These are phyloP conservation scores for Apamea crenata DNA, from an alignment of 2,888 invertebrate species.

Conservation along the genomic window DNA sequence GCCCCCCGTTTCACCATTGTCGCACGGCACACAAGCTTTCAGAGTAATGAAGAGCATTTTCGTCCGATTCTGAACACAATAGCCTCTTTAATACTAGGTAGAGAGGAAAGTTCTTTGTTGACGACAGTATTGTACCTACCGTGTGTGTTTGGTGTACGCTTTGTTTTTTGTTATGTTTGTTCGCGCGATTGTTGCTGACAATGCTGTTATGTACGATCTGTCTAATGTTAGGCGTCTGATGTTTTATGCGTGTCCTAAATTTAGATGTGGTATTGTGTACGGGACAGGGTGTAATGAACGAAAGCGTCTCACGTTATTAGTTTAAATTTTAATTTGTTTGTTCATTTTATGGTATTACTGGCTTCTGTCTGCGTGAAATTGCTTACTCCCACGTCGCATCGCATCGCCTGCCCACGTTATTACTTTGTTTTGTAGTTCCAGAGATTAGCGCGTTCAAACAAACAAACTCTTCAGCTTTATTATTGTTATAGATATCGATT, in stretches of 20 bases:
- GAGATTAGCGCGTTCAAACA: too few relatives aligned
- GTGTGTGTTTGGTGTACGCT: conserved; percentile 84
- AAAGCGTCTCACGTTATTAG: not conserved
- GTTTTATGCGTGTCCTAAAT: conserved; percentile 60
- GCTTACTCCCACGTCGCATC: not conserved
- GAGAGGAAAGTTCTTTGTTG: conserved; percentile 89
- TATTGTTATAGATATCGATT: too few relatives aligned
- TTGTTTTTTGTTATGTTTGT: conserved; percentile 83
- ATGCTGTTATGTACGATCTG: conserved; percentile 74
- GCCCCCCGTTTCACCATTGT: conserved; percentile 84
- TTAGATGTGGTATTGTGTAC: conserved; percentile 27
- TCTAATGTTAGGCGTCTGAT: conserved; percentile 71
- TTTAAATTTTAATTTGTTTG: not conserved
- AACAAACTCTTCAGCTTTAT: too few relatives aligned
- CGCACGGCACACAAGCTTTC: conserved; percentile 90
- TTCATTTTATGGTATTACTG: not conserved
- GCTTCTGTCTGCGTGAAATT: too few relatives aligned
- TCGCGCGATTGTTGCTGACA: conserved; percentile 85
- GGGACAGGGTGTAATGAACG: not conserved
- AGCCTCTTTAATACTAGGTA: conserved; percentile 88
- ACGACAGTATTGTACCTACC: conserved; percentile 83
- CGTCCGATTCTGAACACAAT: conserved; percentile 90
- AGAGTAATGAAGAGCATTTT: conserved; percentile 91
- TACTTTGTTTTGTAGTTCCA: not conserved
- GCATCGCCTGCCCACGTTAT: not conserved